A percentile compares a stretch with the other conserved stretches of the same genome.
phyloP scores from a whole-genome alignment of 1,140 invertebrate species.

The Drosophila auraria region DNA sequence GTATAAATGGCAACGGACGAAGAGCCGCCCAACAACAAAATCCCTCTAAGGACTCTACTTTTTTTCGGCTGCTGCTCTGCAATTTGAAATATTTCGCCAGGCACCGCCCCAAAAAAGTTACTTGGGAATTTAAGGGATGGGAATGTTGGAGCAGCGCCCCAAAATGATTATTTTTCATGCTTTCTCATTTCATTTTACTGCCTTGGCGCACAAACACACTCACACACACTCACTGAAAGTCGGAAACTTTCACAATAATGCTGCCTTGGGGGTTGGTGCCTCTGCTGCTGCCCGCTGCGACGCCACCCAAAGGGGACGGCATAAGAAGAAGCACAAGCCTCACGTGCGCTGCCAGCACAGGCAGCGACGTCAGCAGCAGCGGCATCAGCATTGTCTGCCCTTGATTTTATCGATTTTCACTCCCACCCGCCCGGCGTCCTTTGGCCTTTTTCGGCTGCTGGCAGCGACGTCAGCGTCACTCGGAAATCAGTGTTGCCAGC shows the following conservation, averaged over 20 bases:
- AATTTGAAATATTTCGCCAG: slow-evolving; percentile 74
- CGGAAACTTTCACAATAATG: slow-evolving; percentile 74
- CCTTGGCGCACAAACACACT: slow-evolving; percentile 36
- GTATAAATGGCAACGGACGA: slow-evolving; percentile 5
- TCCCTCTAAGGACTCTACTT: slow-evolving; percentile 34
- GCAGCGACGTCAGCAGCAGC: slow-evolving; percentile 28
- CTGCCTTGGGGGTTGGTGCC: slow-evolving; percentile 65
- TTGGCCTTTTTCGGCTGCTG: slow-evolving; percentile 65
- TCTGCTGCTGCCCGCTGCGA: slow-evolving; percentile 21
- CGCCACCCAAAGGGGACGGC: not conserved
- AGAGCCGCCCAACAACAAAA: slow-evolving; percentile 5
- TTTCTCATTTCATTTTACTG: slow-evolving; percentile 80
- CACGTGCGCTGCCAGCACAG: slow-evolving; percentile 58
- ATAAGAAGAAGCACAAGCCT: slow-evolving; percentile 46
- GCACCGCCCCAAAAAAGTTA: slow-evolving; percentile 75
- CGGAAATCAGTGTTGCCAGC: slow-evolving; percentile 26
- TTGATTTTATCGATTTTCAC: slow-evolving; percentile 81
- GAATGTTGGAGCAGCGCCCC: slow-evolving; percentile 33
- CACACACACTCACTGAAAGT: slow-evolving; percentile 16
- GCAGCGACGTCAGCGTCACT: slow-evolving; percentile 30
- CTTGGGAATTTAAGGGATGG: slow-evolving; percentile 41
- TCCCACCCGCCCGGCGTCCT: slow-evolving; percentile 53
- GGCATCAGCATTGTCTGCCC: slow-evolving; percentile 76
- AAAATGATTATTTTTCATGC: slow-evolving; percentile 80
- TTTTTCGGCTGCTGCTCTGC: slow-evolving; percentile 46